Evolutionary conservation across 2,888 invertebrate genomes (phyloP).

Genomic region (Cryptops parisi): DNA sequence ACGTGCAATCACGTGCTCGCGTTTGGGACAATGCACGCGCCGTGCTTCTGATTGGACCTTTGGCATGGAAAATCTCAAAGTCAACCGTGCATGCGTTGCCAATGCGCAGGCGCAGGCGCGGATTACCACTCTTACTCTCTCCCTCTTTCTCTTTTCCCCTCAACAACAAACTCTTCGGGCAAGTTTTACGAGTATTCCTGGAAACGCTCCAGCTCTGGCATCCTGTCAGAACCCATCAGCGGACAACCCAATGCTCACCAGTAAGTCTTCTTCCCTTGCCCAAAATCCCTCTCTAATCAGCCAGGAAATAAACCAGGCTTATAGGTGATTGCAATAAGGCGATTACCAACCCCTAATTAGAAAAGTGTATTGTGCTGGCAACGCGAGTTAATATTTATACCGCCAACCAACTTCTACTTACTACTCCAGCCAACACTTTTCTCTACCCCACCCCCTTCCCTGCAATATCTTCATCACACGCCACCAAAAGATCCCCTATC

Average conservation of each 20-base stretch:
- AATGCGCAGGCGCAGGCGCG: conserved; percentile 14
- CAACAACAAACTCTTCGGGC: no score
- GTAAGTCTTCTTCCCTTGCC: conserved; percentile 2
- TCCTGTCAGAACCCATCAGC: conserved; percentile 8
- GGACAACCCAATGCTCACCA: not conserved
- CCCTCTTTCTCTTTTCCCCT: no score
- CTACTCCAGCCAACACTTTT: no score
- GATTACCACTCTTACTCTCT: conserved; percentile 2
- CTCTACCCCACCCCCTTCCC: no score
- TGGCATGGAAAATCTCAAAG: conserved; percentile 8
- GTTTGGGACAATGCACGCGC: conserved; percentile 14
- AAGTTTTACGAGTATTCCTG: conserved; percentile 11
- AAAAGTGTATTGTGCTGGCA: no score
- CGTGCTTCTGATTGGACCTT: conserved; percentile 12
- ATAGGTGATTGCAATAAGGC: not conserved
- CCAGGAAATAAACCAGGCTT: not conserved
- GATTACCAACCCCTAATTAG: not conserved
- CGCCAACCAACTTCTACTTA: no score
- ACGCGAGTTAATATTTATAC: no score
- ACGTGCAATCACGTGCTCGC: conserved; percentile 15
- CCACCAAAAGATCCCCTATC: no score
- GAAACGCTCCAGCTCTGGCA: conserved; percentile 11
- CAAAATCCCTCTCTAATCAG: conserved; percentile 7
- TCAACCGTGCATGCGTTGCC: conserved; percentile 6
- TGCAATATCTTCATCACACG: no score